Percentiles rank a stretch among this genome's conserved stretches.
These are phyloP conservation scores for Meganola albula DNA, from an alignment of 2,888 invertebrate species.

Conservation along the genomic window DNA sequence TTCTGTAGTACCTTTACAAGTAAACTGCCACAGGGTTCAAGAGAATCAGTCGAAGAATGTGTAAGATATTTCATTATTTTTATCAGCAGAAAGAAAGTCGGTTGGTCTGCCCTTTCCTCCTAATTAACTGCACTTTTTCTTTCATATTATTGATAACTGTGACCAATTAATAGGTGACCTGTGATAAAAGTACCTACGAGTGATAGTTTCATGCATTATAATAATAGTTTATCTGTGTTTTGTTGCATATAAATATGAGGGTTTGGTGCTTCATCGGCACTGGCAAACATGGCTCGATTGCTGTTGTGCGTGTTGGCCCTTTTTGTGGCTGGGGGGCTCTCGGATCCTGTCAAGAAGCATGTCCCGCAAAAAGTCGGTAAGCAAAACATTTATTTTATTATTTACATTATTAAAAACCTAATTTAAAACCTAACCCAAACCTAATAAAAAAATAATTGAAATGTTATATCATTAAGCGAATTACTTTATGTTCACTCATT, in stretches of 20 bases:
- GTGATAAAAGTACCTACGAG: constrained; percentile 19
- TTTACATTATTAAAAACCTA: too few species aligned
- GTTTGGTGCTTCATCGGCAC: constrained; percentile 26
- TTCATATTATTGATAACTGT: constrained; percentile 18
- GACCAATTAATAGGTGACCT: constrained; percentile 22
- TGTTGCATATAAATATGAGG: constrained; percentile 36
- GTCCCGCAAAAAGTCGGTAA: constrained; percentile 50
- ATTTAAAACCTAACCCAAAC: too few species aligned
- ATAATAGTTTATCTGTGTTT: constrained; percentile 20
- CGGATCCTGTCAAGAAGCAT: constrained; percentile 38
- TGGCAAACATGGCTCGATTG: constrained; percentile 52
- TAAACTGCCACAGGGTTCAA: constrained; percentile 5
- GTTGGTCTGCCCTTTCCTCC: constrained; percentile 12
- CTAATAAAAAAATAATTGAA: too few species aligned
- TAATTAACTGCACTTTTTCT: constrained; percentile 19
- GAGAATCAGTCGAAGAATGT: constrained; percentile 9
- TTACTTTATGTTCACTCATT: too few species aligned
- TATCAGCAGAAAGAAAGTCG: constrained; percentile 21
- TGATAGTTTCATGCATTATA: constrained; percentile 9
- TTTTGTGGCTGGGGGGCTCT: constrained; percentile 50
- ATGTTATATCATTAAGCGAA: too few species aligned
- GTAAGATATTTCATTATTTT: constrained; percentile 13
- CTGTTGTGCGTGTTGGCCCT: constrained; percentile 52
- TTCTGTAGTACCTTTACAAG: constrained; percentile 6
- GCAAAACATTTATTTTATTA: too few species aligned